These are phyloP conservation scores for Dysmachus trigonus DNA, from an alignment of 2,888 invertebrate species.

Conservation along the genomic window DNA sequence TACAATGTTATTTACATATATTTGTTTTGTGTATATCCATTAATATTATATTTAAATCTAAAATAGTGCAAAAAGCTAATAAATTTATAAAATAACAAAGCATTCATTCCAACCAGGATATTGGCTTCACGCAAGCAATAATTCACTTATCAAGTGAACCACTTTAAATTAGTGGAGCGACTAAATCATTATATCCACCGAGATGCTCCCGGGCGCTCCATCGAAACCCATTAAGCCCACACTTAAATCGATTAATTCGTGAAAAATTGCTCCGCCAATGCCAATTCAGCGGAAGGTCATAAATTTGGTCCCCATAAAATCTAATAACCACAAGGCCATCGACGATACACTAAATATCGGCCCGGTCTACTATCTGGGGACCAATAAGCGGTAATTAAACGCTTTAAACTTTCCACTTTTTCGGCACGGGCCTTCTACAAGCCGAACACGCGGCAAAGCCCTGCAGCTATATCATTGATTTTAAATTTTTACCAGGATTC, in stretches of 20 bases:
- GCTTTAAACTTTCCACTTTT: slow-evolving; percentile 37
- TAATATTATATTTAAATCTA: not conserved
- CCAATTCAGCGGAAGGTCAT: not conserved
- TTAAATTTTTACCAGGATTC: not conserved
- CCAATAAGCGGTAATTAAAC: slow-evolving; percentile 40
- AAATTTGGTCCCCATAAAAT: slow-evolving; percentile 31
- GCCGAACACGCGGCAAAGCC: not conserved
- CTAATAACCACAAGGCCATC: slow-evolving; percentile 34
- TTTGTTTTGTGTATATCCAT: not conserved
- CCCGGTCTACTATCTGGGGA: slow-evolving; percentile 4
- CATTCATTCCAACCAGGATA: not conserved
- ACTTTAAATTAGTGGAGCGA: not conserved
- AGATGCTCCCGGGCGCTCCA: not conserved
- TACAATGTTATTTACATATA: too few relatives aligned
- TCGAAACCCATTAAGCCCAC: not conserved
- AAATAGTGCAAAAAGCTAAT: not conserved
- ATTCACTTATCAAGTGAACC: not conserved
- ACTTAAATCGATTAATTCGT: slow-evolving; percentile 10
- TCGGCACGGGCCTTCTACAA: not conserved
- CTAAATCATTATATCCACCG: not conserved
- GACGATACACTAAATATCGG: not conserved
- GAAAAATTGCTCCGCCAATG: slow-evolving; percentile 9
- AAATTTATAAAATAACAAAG: not conserved
- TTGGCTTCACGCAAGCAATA: not conserved
- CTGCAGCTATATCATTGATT: slow-evolving; percentile 12